phyloP scores from a whole-genome alignment of 2,888 invertebrate species.

The Lycia hirtaria region DNA sequence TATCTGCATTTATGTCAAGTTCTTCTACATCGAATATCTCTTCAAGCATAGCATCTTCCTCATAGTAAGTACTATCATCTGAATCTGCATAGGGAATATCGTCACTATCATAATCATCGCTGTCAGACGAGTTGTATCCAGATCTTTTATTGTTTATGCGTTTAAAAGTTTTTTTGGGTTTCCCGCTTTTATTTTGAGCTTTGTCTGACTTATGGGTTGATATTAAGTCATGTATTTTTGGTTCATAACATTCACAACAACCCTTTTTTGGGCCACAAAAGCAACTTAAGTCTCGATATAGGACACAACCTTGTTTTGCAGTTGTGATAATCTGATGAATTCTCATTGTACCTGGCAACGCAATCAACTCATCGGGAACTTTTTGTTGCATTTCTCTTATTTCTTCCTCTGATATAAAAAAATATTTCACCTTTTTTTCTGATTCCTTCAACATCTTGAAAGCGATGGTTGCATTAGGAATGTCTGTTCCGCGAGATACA shows the following conservation, averaged over 20 bases:
- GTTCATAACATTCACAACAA: conserved; percentile 26
- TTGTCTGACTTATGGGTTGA: background rate
- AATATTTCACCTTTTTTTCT: conserved; percentile 12
- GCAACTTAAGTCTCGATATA: conserved; percentile 12
- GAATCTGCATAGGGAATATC: conserved; percentile 30
- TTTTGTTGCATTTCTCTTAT: conserved; percentile 30
- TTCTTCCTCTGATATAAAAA: conserved; percentile 29
- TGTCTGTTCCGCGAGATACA: conserved; percentile 20
- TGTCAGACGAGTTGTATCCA: conserved; percentile 21
- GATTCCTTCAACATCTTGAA: background rate
- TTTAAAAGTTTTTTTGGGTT: conserved; percentile 1
- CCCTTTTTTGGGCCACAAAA: conserved; percentile 10
- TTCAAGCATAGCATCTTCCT: background rate
- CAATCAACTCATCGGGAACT: conserved; percentile 28
- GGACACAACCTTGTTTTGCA: conserved; percentile 6
- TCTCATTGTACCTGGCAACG: conserved; percentile 33
- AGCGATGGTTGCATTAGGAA: background rate
- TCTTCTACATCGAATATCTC: background rate
- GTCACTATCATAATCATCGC: conserved; percentile 27
- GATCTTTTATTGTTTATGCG: conserved; percentile 12
- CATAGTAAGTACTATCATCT: conserved; percentile 19
- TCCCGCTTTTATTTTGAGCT: background rate
- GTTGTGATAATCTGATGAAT: conserved; percentile 29
- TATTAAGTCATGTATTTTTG: conserved; percentile 32
- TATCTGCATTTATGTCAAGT: background rate